phyloP scores from a whole-genome alignment of 2,113 vertebrate genomes.

The Poecile atricapillus region DNA sequence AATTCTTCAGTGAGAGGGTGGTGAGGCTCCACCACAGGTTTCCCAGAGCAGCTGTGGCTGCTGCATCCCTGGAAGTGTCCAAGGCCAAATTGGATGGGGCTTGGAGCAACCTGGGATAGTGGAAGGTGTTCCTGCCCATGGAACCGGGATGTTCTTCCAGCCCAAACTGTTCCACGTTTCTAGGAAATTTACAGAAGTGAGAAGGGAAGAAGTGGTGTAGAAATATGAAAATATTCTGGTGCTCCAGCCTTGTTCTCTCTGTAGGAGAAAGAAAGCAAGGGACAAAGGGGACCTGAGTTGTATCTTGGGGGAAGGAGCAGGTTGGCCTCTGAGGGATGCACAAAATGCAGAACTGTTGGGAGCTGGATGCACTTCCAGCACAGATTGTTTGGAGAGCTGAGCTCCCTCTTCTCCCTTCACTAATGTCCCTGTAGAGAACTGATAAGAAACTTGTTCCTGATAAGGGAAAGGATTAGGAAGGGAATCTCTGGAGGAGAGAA shows the following conservation, averaged over 20 bases:
- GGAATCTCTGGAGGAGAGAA: not conserved
- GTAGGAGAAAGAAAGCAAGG: not conserved
- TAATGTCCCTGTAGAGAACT: not conserved
- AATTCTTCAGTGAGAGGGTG: rapidly evolving
- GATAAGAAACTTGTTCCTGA: not conserved
- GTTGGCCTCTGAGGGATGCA: not conserved
- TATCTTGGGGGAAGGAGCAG: not conserved
- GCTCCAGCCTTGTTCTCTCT: not conserved
- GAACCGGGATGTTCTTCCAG: not conserved
- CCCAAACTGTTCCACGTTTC: not conserved
- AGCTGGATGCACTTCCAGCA: not conserved
- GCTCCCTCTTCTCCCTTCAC: not conserved
- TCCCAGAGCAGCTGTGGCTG: not conserved
- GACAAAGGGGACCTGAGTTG: not conserved
- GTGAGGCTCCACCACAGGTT: rapidly evolving
- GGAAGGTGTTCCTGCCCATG: not conserved
- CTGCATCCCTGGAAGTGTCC: not conserved
- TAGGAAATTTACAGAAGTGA: not conserved
- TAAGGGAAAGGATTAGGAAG: not conserved
- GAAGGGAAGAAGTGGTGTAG: not conserved
- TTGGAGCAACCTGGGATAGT: not conserved
- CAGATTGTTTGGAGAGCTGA: not conserved
- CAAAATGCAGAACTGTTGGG: not conserved
- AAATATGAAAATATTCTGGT: not conserved
- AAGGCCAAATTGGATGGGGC: rapidly evolving